phyloP scores from a whole-genome alignment of 2,797 vertebrate genomes.

The Glyptemys insculpta region DNA sequence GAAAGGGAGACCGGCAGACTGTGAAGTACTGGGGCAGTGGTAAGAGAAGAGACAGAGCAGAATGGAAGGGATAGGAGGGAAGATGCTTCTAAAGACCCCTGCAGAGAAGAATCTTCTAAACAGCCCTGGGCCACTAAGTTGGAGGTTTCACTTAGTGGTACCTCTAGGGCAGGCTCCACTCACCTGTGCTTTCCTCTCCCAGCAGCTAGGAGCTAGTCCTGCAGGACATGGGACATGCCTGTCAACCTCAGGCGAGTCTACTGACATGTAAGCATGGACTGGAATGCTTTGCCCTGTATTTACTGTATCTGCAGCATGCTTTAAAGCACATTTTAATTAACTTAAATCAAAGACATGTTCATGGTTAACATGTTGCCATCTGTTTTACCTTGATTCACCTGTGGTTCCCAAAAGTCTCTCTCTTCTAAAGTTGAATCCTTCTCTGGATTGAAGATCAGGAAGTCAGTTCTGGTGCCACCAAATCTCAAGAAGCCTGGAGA shows the following conservation, averaged over 20 bases:
- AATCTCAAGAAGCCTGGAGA: slow-evolving; percentile 92
- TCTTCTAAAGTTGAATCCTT: slow-evolving; percentile 74
- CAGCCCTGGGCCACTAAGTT: neutral
- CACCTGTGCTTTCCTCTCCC: neutral
- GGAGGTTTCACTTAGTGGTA: neutral
- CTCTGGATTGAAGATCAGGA: slow-evolving; percentile 89
- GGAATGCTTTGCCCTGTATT: neutral
- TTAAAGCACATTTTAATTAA: neutral
- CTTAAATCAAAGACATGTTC: neutral
- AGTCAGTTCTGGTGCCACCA: slow-evolving; percentile 93
- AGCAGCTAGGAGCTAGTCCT: neutral
- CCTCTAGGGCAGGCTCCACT: neutral
- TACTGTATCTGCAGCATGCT: neutral
- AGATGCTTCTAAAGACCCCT: neutral
- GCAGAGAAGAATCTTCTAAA: neutral
- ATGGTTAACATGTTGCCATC: accelerated
- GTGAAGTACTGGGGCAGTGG: neutral
- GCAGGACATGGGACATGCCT: neutral
- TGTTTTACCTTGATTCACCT: slow-evolving; percentile 72
- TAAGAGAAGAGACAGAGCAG: neutral
- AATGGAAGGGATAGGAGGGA: neutral
- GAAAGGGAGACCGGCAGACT: too few relatives aligned
- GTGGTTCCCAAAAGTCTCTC: slow-evolving; percentile 61
- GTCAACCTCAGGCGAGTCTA: neutral
- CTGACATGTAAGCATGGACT: neutral